These are phyloP conservation scores for Prostheceraeus crozeri DNA, from an alignment of 2,888 invertebrate species.

Conservation along the genomic window DNA sequence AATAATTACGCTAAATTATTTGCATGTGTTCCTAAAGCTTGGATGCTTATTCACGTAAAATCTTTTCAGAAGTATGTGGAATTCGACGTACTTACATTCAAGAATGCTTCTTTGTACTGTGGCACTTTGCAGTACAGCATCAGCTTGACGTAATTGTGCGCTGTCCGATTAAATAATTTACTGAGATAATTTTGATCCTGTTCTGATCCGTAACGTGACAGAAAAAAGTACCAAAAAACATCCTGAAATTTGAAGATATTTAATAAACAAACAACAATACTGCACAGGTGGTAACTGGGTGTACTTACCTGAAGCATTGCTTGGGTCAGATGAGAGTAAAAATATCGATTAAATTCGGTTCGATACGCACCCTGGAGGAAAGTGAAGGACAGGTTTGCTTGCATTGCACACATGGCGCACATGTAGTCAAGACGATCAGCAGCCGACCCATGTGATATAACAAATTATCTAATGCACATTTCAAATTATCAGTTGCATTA, in stretches of 20 bases:
- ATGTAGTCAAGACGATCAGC: no score
- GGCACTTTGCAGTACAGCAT: conserved; percentile 46
- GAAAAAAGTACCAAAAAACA: conserved; percentile 53
- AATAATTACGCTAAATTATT: no score
- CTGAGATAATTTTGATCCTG: conserved; percentile 44
- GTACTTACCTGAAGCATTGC: conserved; percentile 48
- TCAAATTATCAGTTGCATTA: no score
- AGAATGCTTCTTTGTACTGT: conserved; percentile 48
- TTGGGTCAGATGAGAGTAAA: conserved; percentile 51
- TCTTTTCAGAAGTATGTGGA: no score
- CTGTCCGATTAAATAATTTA: conserved; percentile 50
- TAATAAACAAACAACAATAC: neutral
- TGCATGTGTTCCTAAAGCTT: no score
- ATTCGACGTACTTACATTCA: conserved; percentile 47
- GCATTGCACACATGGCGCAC: no score
- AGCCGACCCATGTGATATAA: no score
- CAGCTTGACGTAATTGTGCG: conserved; percentile 54
- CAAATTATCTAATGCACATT: no score
- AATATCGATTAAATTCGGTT: conserved; percentile 48
- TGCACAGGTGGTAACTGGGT: neutral
- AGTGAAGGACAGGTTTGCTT: no score
- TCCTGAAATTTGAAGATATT: conserved; percentile 47
- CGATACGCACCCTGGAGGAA: conserved; percentile 47
- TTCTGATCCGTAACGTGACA: conserved; percentile 49
- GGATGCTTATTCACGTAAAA: no score